These are phyloP conservation scores for Neoaliturus tenellus DNA, from an alignment of 2,888 invertebrate genomes.

Conservation along the genomic window DNA sequence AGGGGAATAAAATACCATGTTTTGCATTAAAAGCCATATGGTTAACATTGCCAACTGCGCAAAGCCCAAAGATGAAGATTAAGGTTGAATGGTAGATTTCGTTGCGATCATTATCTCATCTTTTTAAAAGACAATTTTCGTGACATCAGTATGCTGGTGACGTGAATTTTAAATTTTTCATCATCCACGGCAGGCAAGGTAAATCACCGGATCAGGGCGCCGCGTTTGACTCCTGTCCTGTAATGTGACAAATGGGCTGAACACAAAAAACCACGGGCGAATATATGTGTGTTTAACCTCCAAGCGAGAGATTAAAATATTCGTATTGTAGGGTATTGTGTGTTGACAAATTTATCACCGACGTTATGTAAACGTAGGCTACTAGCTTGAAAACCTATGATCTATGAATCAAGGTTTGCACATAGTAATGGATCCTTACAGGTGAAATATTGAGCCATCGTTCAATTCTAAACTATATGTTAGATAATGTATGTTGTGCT, in stretches of 20 bases:
- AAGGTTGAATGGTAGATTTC: too few species aligned
- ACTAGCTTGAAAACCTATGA: not conserved
- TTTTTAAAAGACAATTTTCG: too few species aligned
- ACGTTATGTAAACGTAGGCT: not conserved
- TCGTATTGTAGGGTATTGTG: not conserved
- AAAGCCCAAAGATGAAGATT: too few species aligned
- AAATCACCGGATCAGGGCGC: not conserved
- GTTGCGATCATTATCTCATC: too few species aligned
- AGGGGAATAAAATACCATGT: too few species aligned
- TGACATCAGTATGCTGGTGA: too few species aligned
- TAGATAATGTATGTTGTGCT: too few species aligned
- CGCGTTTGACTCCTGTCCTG: not conserved
- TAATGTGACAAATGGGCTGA: not conserved
- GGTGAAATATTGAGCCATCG: too few species aligned
- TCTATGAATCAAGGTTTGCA: not conserved
- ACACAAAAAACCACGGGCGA: not conserved
- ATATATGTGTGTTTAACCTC: conserved; percentile 25
- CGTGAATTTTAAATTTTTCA: not conserved
- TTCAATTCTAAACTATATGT: too few species aligned
- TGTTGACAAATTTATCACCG: not conserved
- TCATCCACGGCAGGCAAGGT: not conserved
- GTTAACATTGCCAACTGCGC: too few species aligned
- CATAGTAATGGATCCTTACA: too few species aligned
- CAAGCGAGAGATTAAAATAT: not conserved
- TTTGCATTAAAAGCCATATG: too few species aligned